These are phyloP conservation scores for Sphaerophoria rueppellii DNA, from an alignment of 2,888 invertebrate genomes.

Conservation along the genomic window DNA sequence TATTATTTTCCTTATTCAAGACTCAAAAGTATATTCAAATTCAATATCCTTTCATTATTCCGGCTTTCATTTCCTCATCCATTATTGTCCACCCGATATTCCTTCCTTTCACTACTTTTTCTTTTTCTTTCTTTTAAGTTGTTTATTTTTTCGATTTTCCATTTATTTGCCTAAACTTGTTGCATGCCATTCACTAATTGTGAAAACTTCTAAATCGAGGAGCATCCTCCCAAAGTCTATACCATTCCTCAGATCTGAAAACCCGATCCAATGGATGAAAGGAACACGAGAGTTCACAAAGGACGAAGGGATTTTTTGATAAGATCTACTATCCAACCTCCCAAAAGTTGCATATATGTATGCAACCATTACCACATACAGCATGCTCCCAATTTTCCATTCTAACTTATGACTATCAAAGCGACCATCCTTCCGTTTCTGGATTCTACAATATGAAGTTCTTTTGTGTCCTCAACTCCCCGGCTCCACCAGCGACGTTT, in stretches of 20 bases:
- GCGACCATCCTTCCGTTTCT: not conserved
- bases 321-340: constrained; percentile 19
- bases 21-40: constrained; percentile 28
- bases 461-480: constrained; percentile 35
- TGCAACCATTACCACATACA: constrained; percentile 37
- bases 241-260: not conserved
- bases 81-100: constrained; percentile 43
- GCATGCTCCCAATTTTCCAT: constrained; percentile 20
- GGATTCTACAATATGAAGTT: not conserved
- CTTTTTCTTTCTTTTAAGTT: not conserved
- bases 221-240: constrained; percentile 27
- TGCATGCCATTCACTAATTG: constrained; percentile 68
- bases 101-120: not conserved
- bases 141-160: constrained; percentile 35
- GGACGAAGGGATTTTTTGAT: constrained; percentile 63
- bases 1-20: not conserved
- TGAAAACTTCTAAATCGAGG: constrained; percentile 45
- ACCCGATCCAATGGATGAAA: constrained; percentile 24
- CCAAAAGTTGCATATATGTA: constrained; percentile 63
- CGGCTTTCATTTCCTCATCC: constrained; percentile 41
- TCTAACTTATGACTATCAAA: constrained; percentile 13
- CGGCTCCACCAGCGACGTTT: not conserved
- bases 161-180: constrained; percentile 67
- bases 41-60: constrained; percentile 45
- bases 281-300: constrained; percentile 45